phyloP scores from a whole-genome alignment of 2,888 invertebrate genomes.

The Oscheius sp. region DNA sequence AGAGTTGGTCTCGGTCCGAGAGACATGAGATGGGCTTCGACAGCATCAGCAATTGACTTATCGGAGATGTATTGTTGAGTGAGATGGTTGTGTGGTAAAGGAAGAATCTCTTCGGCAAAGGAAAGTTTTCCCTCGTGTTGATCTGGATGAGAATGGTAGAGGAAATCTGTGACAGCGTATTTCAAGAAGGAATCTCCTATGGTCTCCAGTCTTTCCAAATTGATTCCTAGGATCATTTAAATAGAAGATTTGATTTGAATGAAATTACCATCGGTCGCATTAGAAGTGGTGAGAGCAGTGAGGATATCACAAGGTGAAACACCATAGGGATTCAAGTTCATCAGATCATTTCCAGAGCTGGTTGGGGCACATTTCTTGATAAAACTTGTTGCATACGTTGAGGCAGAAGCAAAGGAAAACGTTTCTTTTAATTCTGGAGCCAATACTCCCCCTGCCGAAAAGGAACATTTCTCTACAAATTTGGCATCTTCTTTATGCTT shows the following conservation, averaged over 20 bases:
- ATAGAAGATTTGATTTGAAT: not conserved
- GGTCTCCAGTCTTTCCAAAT: constrained; percentile 90
- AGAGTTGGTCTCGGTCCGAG: constrained; percentile 78
- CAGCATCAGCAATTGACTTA: constrained; percentile 83
- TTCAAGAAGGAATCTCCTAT: constrained; percentile 98
- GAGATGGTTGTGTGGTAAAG: constrained; percentile 90
- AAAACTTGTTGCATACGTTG: not conserved
- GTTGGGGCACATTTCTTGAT: constrained; percentile 14
- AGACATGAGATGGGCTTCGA: constrained; percentile 93
- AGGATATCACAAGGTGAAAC: constrained; percentile 66
- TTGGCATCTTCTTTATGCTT: constrained; percentile 34
- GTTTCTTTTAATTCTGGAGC: not conserved
- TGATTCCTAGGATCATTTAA: constrained; percentile 88
- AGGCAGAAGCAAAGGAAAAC: constrained; percentile 21
- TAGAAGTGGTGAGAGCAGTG: constrained; percentile 53
- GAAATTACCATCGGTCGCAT: constrained; percentile 50
- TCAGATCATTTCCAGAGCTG: constrained; percentile 32
- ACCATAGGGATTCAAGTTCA: constrained; percentile 47
- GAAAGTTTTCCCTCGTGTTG: constrained; percentile 98
- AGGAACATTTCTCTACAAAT: constrained; percentile 2
- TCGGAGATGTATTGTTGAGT: constrained; percentile 98
- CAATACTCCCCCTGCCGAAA: constrained; percentile 5
- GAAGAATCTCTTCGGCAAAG: constrained; percentile 74
- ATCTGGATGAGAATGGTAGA: constrained; percentile 92
- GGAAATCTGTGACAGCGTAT: constrained; percentile 95